Evolutionary conservation across 2,797 vertebrate genomes (phyloP), one percentile per base, ranked within the genome.

Genomic region (Bufotes viridis): DNA sequence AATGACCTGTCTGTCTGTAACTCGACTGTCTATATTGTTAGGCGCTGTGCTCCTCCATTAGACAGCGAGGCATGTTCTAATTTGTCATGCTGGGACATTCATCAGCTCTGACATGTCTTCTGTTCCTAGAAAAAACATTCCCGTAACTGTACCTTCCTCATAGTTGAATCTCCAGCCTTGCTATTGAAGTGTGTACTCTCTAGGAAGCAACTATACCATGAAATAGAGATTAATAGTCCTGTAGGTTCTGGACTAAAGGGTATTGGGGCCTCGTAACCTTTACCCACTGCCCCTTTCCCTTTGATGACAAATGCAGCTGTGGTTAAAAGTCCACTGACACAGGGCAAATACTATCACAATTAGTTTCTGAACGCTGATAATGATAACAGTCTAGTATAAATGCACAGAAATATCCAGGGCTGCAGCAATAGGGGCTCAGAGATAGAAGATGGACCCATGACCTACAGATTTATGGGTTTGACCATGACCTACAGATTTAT

Each of bases 71-170:
- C 15, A 12, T 75, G 13, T 74, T 14, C 29, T 49, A 22, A 7
- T 61, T 17, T 63, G 70, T 84, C 82, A 61, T 51, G 11, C 22
- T 14, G 6, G 2, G 17, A 76, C 22, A 51, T 12, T 26, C 82
- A 84, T 75, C 82, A 63, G 70, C 69, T 84, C 7, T 61, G 82
- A 75, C 70, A 61, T 61, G 70, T 75, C 57, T 84, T 26, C 82
- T 61, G 20, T 84, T 84, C 82, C 70, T 84, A 76, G 82, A 84
- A 84, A 76, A 72, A 24, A 57, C 26, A 42, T 84, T 84, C 82
- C 70, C 49, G 70, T 69, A 82, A 69, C 42, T 26, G n/a, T 65
- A 26, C n/a, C 34, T 9, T 51, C 42, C 42, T 82, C 42, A 17
- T 51, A 69, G 81, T 34, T 82, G 22, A n/a, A 69, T 24, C 2